Evolutionary conservation across 2,797 vertebrate species (phyloP).

Genomic region (Anguilla pacifica): DNA sequence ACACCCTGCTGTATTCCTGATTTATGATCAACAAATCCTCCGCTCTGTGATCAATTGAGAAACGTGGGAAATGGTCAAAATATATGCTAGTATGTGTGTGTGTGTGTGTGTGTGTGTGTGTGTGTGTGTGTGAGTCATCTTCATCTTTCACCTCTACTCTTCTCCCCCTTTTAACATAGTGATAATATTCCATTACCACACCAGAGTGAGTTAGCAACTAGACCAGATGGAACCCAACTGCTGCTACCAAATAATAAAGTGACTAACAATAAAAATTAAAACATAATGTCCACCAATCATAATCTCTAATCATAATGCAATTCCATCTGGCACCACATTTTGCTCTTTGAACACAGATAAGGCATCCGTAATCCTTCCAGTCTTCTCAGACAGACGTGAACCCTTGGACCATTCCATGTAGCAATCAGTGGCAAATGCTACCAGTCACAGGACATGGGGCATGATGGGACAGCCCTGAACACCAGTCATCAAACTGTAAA

Average conservation of each 20-base stretch:
- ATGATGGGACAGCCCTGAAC: not conserved
- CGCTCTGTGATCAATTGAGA: no score
- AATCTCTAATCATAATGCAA: not conserved
- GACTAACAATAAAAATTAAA: not conserved
- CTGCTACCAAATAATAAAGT: not conserved
- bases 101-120: slow-evolving; percentile 20
- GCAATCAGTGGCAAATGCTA: not conserved
- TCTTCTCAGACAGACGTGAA: not conserved
- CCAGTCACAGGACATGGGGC: not conserved
- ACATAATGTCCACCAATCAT: not conserved
- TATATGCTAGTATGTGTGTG: slow-evolving; percentile 26
- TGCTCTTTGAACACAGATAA: not conserved
- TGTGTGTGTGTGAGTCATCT: slow-evolving; percentile 12
- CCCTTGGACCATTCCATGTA: not conserved
- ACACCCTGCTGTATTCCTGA: slow-evolving; percentile 17
- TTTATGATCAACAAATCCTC: no score
- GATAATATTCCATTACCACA: not conserved
- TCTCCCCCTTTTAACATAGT: not conserved
- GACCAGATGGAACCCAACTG: slow-evolving; percentile 1
- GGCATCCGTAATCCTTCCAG: not conserved
- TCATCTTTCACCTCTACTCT: not conserved
- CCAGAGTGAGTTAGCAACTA: not conserved
- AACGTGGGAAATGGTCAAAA: not conserved
- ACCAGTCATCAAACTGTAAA: slow-evolving; percentile 6
- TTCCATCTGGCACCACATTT: not conserved